These are phyloP conservation scores for Margaritifera margaritifera DNA, from an alignment of 2,888 invertebrate genomes.

Conservation along the genomic window DNA sequence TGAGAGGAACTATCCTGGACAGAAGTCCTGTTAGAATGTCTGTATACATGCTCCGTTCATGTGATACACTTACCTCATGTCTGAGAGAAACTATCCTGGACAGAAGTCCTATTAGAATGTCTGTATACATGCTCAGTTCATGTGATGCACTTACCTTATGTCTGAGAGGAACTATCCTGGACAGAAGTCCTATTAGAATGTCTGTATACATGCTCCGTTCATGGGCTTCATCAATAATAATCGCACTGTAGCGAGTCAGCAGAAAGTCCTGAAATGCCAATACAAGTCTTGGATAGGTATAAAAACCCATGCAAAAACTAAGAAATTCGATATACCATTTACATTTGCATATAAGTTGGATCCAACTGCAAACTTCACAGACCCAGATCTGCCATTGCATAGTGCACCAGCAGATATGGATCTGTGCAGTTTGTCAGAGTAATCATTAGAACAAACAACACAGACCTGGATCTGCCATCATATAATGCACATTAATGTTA, in stretches of 20 bases:
- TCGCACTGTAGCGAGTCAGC: constrained; percentile 89
- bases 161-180: constrained; percentile 88
- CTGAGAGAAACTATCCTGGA: constrained; percentile 90
- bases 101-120: constrained; percentile 90
- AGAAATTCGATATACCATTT: background rate
- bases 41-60: background rate
- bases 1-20: constrained; percentile 88
- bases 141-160: constrained; percentile 75
- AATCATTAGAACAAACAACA: background rate
- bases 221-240: constrained; percentile 98
- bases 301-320: background rate
- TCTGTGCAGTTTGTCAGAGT: no score
- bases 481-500: background rate
- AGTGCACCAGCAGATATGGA: no score
- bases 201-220: constrained; percentile 97
- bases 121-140: background rate
- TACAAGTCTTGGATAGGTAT: background rate
- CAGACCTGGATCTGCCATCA: background rate
- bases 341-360: no score
- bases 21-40: constrained; percentile 91
- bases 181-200: constrained; percentile 91
- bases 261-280: constrained; percentile 74
- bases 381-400: no score
- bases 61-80: constrained; percentile 75
- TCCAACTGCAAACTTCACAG: no score